Conservation (phyloP, 2,113 vertebrate species). For the Tretioscincus oriximinensis region DNA sequence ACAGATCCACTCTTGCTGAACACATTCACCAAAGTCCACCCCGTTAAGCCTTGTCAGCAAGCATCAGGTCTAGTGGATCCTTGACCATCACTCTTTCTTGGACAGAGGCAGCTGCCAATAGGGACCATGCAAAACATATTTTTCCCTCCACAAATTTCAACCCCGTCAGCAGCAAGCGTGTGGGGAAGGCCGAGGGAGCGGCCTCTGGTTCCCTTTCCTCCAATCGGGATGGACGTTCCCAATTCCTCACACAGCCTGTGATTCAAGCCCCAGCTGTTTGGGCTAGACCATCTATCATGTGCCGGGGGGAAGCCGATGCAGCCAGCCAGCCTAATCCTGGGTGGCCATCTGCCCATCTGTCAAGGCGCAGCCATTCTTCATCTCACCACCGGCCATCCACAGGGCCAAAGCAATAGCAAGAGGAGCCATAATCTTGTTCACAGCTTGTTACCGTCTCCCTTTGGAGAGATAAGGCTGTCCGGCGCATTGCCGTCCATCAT, state of each 20-base stretch:
- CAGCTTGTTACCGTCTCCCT: conserved; percentile 12
- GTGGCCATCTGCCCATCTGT: conserved; percentile 3
- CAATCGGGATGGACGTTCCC: accelerated
- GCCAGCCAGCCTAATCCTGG: background rate
- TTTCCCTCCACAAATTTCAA: background rate
- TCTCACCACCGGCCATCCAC: background rate
- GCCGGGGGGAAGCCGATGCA: too few relatives aligned
- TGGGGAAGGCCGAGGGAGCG: background rate
- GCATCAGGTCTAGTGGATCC: background rate
- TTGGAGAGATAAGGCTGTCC: conserved; percentile 21
- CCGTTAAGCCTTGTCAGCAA: background rate
- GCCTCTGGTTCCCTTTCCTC: background rate
- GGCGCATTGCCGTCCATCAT: background rate
- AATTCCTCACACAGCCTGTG: background rate
- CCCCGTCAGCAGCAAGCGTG: background rate
- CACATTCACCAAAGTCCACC: background rate
- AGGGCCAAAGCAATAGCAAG: background rate
- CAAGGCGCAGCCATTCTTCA: background rate
- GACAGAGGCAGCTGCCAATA: background rate
- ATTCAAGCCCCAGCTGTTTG: background rate
- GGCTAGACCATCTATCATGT: background rate
- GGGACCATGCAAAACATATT: background rate
- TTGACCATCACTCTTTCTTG: background rate
- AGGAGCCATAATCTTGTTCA: background rate
- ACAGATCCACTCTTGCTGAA: background rate